Percentiles rank a stretch among this genome's conserved stretches.
These are phyloP conservation scores for Lepidocolaptes lacrymiger DNA, from an alignment of 2,797 vertebrate species.

Conservation along the genomic window DNA sequence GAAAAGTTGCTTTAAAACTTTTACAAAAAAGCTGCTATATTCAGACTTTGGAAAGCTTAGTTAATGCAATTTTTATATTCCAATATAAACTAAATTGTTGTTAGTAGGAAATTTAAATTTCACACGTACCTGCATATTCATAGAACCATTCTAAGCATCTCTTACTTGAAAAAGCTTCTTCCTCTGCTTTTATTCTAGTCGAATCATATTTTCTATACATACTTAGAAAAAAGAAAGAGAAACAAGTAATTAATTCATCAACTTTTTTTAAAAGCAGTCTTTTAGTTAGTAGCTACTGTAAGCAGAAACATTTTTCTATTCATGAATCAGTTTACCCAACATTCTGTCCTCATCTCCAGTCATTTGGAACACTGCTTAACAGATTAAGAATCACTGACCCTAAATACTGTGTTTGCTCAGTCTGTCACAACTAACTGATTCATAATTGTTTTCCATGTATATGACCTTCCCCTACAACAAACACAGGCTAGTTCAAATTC, in stretches of 20 bases:
- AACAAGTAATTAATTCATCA: background rate
- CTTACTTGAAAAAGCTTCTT: constrained; percentile 98
- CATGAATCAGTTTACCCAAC: background rate
- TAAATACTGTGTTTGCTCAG: background rate
- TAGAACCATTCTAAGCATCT: constrained; percentile 99
- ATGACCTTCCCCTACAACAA: background rate
- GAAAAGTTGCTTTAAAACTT: background rate
- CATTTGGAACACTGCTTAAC: background rate
- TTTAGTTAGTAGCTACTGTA: background rate
- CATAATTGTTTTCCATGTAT: background rate
- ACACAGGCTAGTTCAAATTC: background rate
- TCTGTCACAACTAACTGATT: background rate
- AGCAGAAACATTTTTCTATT: background rate
- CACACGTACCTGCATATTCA: constrained; percentile 92
- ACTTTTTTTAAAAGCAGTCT: background rate
- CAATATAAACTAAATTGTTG: background rate
- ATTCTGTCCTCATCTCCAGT: background rate
- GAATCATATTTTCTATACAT: constrained; percentile 97
- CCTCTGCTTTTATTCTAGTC: constrained; percentile 90
- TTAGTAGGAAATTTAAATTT: background rate
- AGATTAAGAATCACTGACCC: background rate
- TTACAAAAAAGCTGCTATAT: background rate
- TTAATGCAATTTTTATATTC: background rate
- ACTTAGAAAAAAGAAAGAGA: constrained; percentile 74
- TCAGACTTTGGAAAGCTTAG: background rate